Conservation (phyloP, 2,797 vertebrate genomes). For the Acipenser transmontanus region DNA sequence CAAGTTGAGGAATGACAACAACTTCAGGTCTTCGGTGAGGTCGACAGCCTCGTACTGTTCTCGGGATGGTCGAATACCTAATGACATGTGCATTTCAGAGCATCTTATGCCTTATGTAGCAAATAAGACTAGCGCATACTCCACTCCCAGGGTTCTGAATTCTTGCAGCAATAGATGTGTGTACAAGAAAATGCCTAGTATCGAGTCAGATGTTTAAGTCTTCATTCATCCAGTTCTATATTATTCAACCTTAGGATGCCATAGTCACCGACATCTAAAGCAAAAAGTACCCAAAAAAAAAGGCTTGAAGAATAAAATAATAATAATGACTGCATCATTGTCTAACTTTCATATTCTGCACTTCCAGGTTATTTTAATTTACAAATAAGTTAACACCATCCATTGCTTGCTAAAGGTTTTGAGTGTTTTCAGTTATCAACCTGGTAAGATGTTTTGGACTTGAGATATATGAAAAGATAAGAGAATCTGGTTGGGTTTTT, state of each 20-base stretch:
- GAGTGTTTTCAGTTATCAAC: slow-evolving; percentile 14
- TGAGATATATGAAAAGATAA: slow-evolving; percentile 2
- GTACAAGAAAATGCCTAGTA: slow-evolving; percentile 99
- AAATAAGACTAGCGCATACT: slow-evolving; percentile 93
- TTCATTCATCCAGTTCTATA: slow-evolving; percentile 64
- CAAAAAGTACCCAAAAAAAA: slow-evolving; percentile 36
- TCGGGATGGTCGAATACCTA: slow-evolving; percentile 89
- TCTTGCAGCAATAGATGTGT: slow-evolving; percentile 98
- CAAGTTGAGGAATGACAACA: slow-evolving; percentile 84
- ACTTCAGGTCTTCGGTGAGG: slow-evolving; percentile 87
- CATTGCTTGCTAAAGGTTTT: too few relatives aligned
- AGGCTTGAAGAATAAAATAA: too few relatives aligned
- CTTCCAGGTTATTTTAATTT: slow-evolving; percentile 42
- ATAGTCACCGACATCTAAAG: slow-evolving; percentile 70
- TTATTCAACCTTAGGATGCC: slow-evolving; percentile 40
- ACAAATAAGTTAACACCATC: slow-evolving; percentile 36
- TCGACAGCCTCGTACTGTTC: slow-evolving; percentile 89
- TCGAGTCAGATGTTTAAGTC: slow-evolving; percentile 98
- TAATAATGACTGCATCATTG: not conserved
- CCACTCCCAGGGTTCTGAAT: slow-evolving; percentile 86
- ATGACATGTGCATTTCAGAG: slow-evolving; percentile 94
- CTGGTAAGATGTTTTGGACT: slow-evolving; percentile 26
- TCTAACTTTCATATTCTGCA: slow-evolving; percentile 35
- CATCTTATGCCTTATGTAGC: slow-evolving; percentile 97
- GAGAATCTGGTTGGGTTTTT: too few relatives aligned